Conservation (phyloP, 2,113 vertebrate genomes). For the Platysternon megacephalum region DNA sequence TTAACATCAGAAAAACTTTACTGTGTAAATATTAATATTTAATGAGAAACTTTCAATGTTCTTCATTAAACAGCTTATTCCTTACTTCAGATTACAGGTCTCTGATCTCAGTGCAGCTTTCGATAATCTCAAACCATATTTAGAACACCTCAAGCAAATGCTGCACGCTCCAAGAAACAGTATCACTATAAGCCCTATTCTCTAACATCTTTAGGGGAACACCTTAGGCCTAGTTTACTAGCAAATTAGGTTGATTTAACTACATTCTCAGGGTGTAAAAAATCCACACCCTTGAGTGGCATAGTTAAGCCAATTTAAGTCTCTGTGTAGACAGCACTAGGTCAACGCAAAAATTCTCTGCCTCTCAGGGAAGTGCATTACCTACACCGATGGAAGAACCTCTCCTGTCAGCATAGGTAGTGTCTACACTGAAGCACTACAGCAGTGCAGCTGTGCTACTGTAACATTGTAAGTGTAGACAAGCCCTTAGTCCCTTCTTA, state of each 20-base stretch:
- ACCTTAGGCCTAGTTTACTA: no score
- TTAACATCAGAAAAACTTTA: not conserved
- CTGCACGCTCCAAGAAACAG: not conserved
- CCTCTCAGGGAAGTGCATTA: not conserved
- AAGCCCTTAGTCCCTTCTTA: not conserved
- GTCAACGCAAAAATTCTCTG: not conserved
- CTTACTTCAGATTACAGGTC: not conserved
- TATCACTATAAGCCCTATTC: not conserved
- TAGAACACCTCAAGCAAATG: not conserved
- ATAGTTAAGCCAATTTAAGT: no score
- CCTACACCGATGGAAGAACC: not conserved
- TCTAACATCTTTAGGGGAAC: not conserved
- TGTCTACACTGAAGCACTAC: not conserved
- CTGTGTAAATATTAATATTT: not conserved
- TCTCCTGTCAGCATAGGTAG: not conserved
- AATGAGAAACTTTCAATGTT: not conserved
- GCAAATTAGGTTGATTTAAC: no score
- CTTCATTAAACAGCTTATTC: not conserved
- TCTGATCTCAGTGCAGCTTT: not conserved
- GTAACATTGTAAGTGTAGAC: not conserved
- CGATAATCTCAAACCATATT: not conserved
- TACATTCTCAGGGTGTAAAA: no score
- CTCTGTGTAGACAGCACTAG: no score
- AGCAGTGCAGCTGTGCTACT: not conserved
- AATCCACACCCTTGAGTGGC: no score